Percentiles rank a stretch among this genome's conserved stretches.
phyloP scores from a whole-genome alignment of 2,113 vertebrate genomes.

The Pelecanus crispus region DNA sequence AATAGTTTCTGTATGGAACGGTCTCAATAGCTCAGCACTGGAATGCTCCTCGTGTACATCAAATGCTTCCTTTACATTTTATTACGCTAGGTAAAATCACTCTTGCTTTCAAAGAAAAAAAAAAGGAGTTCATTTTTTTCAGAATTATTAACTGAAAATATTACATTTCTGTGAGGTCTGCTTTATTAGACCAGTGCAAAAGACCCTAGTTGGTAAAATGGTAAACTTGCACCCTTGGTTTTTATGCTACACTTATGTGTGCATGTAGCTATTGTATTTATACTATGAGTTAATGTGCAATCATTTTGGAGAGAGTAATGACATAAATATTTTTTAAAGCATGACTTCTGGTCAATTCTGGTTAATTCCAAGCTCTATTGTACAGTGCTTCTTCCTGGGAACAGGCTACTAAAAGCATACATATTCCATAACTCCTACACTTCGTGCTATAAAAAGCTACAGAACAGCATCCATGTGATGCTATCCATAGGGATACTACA shows the following conservation, averaged over 20 bases:
- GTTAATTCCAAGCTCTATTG: conserved; percentile 19
- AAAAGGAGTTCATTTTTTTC: neutral
- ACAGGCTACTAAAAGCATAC: conserved; percentile 21
- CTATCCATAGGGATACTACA: conserved; percentile 18
- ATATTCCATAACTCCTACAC: conserved; percentile 42
- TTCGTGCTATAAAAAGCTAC: conserved; percentile 33
- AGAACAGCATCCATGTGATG: conserved; percentile 7
- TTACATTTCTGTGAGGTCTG: neutral
- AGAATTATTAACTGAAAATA: neutral
- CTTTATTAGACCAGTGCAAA: neutral
- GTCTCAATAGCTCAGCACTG: neutral
- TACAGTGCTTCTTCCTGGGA: conserved; percentile 23
- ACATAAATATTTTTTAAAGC: neutral
- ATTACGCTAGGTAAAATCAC: neutral
- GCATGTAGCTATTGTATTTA: neutral
- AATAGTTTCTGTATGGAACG: neutral
- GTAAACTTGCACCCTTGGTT: neutral
- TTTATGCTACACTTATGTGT: neutral
- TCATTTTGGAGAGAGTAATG: neutral
- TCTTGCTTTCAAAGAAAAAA: neutral
- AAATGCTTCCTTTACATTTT: neutral
- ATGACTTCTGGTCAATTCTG: neutral
- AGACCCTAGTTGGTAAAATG: neutral
- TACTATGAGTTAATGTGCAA: neutral
- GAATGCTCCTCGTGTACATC: neutral